Conservation (phyloP, 2,797 vertebrate species). For the Cetoscarus ocellatus region DNA sequence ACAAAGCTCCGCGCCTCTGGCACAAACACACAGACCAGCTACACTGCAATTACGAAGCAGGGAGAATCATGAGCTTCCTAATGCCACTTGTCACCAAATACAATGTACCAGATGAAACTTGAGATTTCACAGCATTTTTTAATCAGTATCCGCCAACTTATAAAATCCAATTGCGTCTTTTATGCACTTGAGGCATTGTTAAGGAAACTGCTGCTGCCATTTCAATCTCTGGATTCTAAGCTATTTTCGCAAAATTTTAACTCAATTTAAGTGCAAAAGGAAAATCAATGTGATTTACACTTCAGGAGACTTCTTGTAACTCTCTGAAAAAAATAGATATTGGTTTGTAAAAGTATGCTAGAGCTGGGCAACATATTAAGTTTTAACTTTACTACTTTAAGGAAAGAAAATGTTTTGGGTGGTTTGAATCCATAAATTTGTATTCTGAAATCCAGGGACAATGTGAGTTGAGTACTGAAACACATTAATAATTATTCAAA, state of each 20-base stretch:
- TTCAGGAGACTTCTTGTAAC: constrained; percentile 26
- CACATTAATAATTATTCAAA: no score
- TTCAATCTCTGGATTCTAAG: constrained; percentile 30
- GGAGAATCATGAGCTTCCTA: constrained; percentile 36
- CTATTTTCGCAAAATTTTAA: constrained; percentile 28
- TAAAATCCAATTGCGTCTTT: constrained; percentile 44
- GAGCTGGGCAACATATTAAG: no score
- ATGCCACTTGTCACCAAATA: constrained; percentile 31
- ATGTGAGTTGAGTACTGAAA: no score
- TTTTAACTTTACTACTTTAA: no score
- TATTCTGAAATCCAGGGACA: no score
- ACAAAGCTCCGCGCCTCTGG: constrained; percentile 3
- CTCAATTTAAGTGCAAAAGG: constrained; percentile 8
- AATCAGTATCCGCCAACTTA: constrained; percentile 24
- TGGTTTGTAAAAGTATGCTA: no score
- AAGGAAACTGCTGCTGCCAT: constrained; percentile 38
- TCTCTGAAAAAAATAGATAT: constrained; percentile 2
- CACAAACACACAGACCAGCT: constrained; percentile 6
- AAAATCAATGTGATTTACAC: constrained; percentile 17
- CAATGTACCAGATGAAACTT: constrained; percentile 27
- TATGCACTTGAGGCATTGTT: constrained; percentile 40
- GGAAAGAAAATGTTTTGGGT: no score
- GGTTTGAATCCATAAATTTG: no score
- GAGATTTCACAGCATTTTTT: constrained; percentile 35
- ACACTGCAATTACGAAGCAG: constrained; percentile 13